Evolutionary conservation across 1,140 invertebrate genomes (phyloP), one percentile per base, ranked within the genome.

Genomic region (Scaptomyza pallida): DNA sequence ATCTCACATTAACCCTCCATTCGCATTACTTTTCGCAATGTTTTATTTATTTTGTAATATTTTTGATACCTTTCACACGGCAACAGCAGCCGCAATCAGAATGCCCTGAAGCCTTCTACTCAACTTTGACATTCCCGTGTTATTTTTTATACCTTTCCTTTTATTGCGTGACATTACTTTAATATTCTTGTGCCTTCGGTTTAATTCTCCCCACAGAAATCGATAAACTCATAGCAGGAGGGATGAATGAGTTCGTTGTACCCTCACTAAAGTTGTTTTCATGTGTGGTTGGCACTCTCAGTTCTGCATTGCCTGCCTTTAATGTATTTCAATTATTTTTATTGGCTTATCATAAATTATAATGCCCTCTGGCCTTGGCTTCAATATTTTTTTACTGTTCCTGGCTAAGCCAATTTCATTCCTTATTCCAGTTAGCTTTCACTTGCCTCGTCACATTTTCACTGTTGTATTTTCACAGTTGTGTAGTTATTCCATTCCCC

Each of bases 241-340:
- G 40, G 19, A 30, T 55, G 70, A 47, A 30, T 55, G 70, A 47
- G 73, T 82, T 83, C 68, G 55, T 76, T 79, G 78, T 54, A 63
- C 59, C 44, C 33, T 33, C 19, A 37, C 4, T 47, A 30, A 17
- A 16, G 26, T 44, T 37, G 33, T 12, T 37, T 1, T n/a, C 3
- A 5, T 59, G 51, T 64, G 60, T 56, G 51, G 30, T 19, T 64
- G 43, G 15, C 47, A 51, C 10, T 30, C 5, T 19, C 35, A 15
- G 35, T 47, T 47, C 37, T n/a, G 26, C 57, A 16, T 2, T 62
- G 62, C 50, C 52, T 78, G 68, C 60, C 70, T 62, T 59, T 78
- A 75, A 67, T 64, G 65, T 88, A 75, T 70, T 71, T 81, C 82
- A 81, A 81, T 88, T 85, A 88, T 81, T 88, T 85, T 78, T 85